phyloP scores from a whole-genome alignment of 2,888 invertebrate genomes.

The Euspilapteryx auroguttella region DNA sequence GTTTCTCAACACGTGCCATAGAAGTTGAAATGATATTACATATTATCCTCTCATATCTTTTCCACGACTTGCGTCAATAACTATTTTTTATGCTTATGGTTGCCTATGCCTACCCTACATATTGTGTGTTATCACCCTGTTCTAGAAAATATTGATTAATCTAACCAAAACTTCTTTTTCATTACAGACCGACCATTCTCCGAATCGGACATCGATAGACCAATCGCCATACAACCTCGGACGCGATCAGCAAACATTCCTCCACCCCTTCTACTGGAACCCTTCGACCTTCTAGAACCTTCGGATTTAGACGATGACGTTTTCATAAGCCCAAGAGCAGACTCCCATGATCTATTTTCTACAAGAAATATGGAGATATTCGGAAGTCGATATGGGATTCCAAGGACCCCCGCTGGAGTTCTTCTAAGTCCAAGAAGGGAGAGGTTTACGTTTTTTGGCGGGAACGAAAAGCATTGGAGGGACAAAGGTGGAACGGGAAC shows the following conservation, averaged over 20 bases:
- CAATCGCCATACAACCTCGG: constrained; percentile 1
- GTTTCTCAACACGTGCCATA: too few relatives aligned
- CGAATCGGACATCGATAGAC: constrained; percentile 13
- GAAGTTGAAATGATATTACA: too few relatives aligned
- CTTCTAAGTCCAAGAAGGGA: constrained; percentile 41
- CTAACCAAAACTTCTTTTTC: too few relatives aligned
- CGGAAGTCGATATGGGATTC: constrained; percentile 15
- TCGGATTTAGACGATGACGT: constrained; percentile 46
- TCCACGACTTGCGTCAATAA: too few relatives aligned
- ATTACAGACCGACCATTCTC: constrained; percentile 45
- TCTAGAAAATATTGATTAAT: too few relatives aligned
- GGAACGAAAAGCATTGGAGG: constrained; percentile 48
- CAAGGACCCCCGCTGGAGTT: constrained; percentile 42
- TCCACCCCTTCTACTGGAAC: constrained; percentile 17
- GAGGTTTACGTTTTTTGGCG: constrained; percentile 39
- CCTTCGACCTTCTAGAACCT: constrained; percentile 35
- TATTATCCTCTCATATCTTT: too few relatives aligned
- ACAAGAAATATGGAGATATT: constrained; percentile 15
- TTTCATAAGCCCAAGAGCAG: constrained; percentile 35
- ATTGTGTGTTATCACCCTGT: too few relatives aligned
- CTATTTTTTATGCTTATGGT: too few relatives aligned
- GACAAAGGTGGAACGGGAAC: constrained; percentile 44
- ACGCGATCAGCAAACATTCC: background rate
- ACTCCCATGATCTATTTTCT: constrained; percentile 40
- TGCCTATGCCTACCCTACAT: too few relatives aligned